Percentiles rank a stretch among this genome's conserved stretches.
Evolutionary conservation across 2,888 invertebrate species (phyloP).

Genomic region (Xanthorhoe spadicearia): DNA sequence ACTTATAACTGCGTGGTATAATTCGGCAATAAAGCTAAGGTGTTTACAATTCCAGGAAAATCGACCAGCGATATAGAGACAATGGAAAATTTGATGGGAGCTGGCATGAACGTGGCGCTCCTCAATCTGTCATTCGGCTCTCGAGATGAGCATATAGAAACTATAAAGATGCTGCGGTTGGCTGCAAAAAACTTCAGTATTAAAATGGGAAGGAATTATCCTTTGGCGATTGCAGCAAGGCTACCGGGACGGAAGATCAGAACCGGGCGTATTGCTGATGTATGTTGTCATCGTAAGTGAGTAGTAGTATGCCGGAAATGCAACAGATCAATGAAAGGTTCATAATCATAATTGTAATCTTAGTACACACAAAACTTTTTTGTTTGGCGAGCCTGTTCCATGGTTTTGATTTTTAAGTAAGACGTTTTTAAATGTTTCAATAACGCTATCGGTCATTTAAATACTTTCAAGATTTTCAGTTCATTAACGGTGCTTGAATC

Average conservation of each 20-base stretch:
- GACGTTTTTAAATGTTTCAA: no score
- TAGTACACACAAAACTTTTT: no score
- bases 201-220: constrained; percentile 85
- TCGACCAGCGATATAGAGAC: constrained; percentile 64
- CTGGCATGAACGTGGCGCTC: constrained; percentile 83
- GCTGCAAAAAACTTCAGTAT: constrained; percentile 85
- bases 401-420: background rate
- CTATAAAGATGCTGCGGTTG: constrained; percentile 71
- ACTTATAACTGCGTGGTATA: background rate
- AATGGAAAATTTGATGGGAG: constrained; percentile 77
- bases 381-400: no score
- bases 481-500: no score
- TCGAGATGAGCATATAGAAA: constrained; percentile 71
- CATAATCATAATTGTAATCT: no score
- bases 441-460: no score
- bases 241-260: constrained; percentile 95
- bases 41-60: constrained; percentile 56
- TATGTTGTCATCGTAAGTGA: constrained; percentile 66
- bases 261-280: constrained; percentile 92
- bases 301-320: background rate
- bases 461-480: no score
- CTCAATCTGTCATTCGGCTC: constrained; percentile 73
- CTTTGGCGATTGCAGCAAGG: constrained; percentile 93
- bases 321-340: background rate
- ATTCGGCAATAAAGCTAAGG: background rate